Evolutionary conservation across 2,113 vertebrate genomes (phyloP), one percentile per base, ranked within the genome.

Genomic region (Haliaeetus leucogaster): DNA sequence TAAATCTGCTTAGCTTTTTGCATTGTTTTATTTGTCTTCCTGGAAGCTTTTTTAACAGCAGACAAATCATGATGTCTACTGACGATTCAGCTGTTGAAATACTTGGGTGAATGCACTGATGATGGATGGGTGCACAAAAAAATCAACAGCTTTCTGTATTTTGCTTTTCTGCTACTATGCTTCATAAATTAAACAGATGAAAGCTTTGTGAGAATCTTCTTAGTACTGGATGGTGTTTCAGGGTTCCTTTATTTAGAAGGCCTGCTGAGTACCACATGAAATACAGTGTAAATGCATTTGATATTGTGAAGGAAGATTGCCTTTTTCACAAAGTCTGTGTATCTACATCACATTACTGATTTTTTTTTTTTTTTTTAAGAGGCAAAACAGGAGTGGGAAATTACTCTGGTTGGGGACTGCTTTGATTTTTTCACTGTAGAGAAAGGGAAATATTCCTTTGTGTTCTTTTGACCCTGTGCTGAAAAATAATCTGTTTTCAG

Each of bases 181-280:
- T 77, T 73, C 79, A 78, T 89, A 97, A 95, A 89, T 93, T 76
- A 95, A 93, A 73, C 40, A 74, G 88, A 66, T 47, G 55, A 87
- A 86, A 89, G 85, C 50, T 43, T 40, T 52, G 48, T 88, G 76
- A 74, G 80, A 81, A 45, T 62, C 53, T 92, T 78, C 72, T 77
- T 32, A 26, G n/a, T 19, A 36, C 42, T 78, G 21, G 50, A 23
- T 86, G 27, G 29, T 66, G 67, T 89, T 92, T 78, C 65, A 63
- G 36, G 20, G 18, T 52, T 93, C 29, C 62, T 93, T 81, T 80
- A 45, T 83, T 90, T 62, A 68, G 56, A 80, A 83, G 52, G 16
- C 59, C 68, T 70, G 42, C 76, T 32, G 68, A 84, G 34, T 55
- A 63, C 36, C 53, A 59, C 27, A 30, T 43, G 65, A 90, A 81